Evolutionary conservation across 2,888 invertebrate genomes (phyloP), one percentile per base, ranked within the genome.

Genomic region (Chrysolina haemoptera): DNA sequence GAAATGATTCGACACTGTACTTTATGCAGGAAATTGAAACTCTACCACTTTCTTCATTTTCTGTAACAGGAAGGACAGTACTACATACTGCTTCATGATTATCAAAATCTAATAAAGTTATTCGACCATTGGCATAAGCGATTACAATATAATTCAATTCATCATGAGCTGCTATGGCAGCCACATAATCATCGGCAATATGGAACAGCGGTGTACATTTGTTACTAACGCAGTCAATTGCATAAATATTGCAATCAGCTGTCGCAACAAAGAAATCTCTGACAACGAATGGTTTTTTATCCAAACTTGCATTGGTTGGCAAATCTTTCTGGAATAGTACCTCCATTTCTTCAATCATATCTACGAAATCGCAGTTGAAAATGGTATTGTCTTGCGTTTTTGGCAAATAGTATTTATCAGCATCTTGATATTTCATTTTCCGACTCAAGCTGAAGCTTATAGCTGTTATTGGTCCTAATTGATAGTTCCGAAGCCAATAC

Each of bases 1-100:
- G 90, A 41, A 90, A 79, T 55, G 91, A 91, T 86, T 89, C 88
- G 0, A 90, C 90, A 0, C 92, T 91, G 85, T 90, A 92, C 82
- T 90, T 89, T 3, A 92, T 80, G 69, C 89, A 89, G 0, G 84
- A 79, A 48, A 84, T 78, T 8, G 67, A 68, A 66, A 20, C 67
- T 67, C 18, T 53, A 77, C n/a, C 48, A 14, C 35, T 76, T n/a
- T 63, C 74, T 71, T 71, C 73, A 35, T 78, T 78, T 20, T 78
- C 77, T 16, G 75, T 68, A 64, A 76, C 76, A 9, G 79, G 78
- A 40, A 81, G 71, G 3, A 70, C 41, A 16, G 48, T 59, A 14
- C 62, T 68, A 14, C 72, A 50, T 4, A 86, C 75, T 65, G 83
- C 70, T 72, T 81, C 78, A 46, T 85, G 82, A 4, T 79, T 84